Evolutionary conservation across 1,140 invertebrate genomes (phyloP).

Genomic region (Drosophila pseudoananassae): DNA sequence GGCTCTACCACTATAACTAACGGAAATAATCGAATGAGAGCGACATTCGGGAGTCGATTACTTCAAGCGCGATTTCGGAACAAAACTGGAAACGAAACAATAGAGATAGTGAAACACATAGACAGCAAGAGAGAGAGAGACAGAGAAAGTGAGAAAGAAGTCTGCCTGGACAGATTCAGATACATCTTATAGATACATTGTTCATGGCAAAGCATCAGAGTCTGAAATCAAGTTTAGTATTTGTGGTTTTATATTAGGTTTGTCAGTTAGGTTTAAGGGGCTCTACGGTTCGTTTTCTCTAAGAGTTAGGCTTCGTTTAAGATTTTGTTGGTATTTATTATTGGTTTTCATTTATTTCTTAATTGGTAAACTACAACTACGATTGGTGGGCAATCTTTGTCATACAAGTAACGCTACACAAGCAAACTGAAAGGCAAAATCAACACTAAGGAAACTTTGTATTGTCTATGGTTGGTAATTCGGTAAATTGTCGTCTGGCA

Average conservation of each 20-base stretch:
- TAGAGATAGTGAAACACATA: constrained; percentile 22
- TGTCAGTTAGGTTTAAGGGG: constrained; percentile 7
- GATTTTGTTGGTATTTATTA: constrained; percentile 19
- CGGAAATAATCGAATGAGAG: constrained; percentile 1
- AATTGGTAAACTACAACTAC: constrained; percentile 54
- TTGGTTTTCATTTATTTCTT: constrained; percentile 20
- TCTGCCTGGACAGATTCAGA: constrained; percentile 13
- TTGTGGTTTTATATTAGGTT: constrained; percentile 11
- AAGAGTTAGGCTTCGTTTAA: constrained; percentile 2
- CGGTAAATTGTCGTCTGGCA: constrained; percentile 26
- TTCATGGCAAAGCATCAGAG: constrained; percentile 12
- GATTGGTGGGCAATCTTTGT: constrained; percentile 52
- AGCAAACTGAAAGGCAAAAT: constrained; percentile 53
- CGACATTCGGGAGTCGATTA: constrained; percentile 1
- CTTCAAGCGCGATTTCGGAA: background rate
- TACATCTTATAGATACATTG: constrained; percentile 34
- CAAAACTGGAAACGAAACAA: constrained; percentile 36
- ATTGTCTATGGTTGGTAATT: constrained; percentile 26
- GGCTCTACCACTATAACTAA: constrained; percentile 25
- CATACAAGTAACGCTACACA: constrained; percentile 64
- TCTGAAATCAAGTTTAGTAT: constrained; percentile 17
- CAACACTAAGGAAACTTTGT: constrained; percentile 41
- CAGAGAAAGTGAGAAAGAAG: constrained; percentile 19
- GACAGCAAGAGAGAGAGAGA: constrained; percentile 9
- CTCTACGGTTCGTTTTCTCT: constrained; percentile 13